Conservation (phyloP, 2,888 invertebrate genomes). For the Tubulanus polymorphus region DNA sequence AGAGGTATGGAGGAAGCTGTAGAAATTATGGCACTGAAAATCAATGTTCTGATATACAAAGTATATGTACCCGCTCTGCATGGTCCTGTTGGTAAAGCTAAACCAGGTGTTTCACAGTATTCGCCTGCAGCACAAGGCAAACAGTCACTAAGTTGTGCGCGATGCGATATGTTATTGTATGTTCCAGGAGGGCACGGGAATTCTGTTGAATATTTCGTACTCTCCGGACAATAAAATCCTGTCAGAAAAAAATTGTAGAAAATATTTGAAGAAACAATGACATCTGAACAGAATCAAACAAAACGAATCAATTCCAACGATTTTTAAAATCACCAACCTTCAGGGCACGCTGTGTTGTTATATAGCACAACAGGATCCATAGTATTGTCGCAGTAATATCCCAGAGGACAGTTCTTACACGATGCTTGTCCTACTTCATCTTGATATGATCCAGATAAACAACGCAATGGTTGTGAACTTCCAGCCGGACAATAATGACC, state of each 20-base stretch:
- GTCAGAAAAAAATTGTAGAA: neutral
- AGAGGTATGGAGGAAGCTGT: too few species aligned
- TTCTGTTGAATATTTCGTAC: constrained; percentile 29
- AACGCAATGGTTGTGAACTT: constrained; percentile 29
- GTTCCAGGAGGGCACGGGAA: constrained; percentile 36
- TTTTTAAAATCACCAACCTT: too few species aligned
- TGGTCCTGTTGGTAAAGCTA: constrained; percentile 18
- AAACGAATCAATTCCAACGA: neutral
- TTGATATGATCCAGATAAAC: constrained; percentile 39
- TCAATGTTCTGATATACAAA: too few species aligned
- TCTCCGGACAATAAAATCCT: constrained; percentile 31
- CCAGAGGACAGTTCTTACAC: constrained; percentile 44
- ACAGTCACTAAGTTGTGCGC: constrained; percentile 31
- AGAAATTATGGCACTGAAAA: too few species aligned
- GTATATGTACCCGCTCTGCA: constrained; percentile 25
- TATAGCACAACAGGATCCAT: constrained; percentile 41
- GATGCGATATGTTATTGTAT: constrained; percentile 39
- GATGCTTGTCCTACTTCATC: constrained; percentile 34
- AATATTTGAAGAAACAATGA: constrained; percentile 1
- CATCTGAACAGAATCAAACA: neutral
- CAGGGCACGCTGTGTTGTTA: constrained; percentile 37
- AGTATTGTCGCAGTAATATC: constrained; percentile 43
- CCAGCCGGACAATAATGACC: constrained; percentile 44
- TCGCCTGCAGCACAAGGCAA: constrained; percentile 34
- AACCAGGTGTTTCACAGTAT: constrained; percentile 24